These are phyloP conservation scores for Mellivora capensis DNA, from an alignment of 2,113 vertebrate species.

Conservation along the genomic window DNA sequence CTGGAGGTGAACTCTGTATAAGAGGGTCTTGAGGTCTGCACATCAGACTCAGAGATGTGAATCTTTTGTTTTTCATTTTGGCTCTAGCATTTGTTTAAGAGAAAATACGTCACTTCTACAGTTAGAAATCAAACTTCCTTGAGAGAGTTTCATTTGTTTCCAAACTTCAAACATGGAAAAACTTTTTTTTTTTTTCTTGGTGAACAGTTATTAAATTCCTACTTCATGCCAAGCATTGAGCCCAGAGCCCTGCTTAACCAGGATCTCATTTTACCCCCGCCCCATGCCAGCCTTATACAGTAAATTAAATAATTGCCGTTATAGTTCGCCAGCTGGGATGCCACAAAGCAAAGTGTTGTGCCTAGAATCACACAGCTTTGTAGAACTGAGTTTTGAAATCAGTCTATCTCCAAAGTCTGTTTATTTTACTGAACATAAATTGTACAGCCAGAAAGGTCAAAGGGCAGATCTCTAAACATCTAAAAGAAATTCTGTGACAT, in stretches of 20 bases:
- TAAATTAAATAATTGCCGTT: neutral
- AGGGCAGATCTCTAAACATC: neutral
- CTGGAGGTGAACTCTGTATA: neutral
- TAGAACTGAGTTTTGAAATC: neutral
- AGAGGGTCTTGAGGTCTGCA: neutral
- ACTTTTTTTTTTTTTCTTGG: neutral
- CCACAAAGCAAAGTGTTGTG: neutral
- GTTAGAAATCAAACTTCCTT: neutral
- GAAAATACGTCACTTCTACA: neutral
- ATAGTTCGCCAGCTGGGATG: neutral
- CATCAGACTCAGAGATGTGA: neutral
- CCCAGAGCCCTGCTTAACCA: neutral
- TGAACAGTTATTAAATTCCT: neutral
- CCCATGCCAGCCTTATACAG: neutral
- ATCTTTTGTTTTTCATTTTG: constrained; percentile 16
- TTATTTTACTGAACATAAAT: neutral
- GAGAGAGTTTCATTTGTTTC: neutral
- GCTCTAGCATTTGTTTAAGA: neutral
- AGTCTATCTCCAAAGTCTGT: neutral
- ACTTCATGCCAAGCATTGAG: neutral
- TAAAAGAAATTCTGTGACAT: neutral
- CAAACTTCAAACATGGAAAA: neutral
- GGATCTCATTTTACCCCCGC: neutral
- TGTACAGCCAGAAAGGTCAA: neutral
- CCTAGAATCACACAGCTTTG: neutral